phyloP scores from a whole-genome alignment of 2,888 invertebrate species.

The Cartodere bifasciata region DNA sequence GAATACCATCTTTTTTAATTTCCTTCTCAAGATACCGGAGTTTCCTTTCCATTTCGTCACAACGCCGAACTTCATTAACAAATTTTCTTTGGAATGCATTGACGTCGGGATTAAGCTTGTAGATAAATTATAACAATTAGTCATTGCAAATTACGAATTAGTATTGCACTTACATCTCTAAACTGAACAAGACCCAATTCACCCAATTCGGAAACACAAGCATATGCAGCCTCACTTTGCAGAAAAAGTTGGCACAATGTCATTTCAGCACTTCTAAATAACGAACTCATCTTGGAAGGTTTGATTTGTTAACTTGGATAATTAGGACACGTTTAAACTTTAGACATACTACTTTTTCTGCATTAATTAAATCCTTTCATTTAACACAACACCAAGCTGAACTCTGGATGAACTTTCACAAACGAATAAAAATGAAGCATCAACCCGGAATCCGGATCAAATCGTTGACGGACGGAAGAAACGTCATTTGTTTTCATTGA shows the following conservation, averaged over 20 bases:
- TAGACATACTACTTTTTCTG: no score
- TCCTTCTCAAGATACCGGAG: conserved; percentile 93
- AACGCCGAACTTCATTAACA: conserved; percentile 93
- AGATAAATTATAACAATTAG: conserved; percentile 2
- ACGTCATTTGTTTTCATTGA: no score
- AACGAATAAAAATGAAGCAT: background rate
- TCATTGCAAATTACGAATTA: no score
- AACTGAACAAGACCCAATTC: conserved; percentile 96
- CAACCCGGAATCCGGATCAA: no score
- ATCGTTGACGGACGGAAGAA: no score
- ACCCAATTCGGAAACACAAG: conserved; percentile 94
- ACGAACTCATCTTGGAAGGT: conserved; percentile 58
- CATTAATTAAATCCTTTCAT: no score
- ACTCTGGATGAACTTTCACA: conserved; percentile 4
- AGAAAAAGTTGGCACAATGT: conserved; percentile 95
- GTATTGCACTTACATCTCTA: conserved; percentile 68
- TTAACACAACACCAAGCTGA: no score
- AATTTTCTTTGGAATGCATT: conserved; percentile 98
- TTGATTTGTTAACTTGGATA: conserved; percentile 1
- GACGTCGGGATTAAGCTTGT: conserved; percentile 88
- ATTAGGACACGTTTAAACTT: no score
- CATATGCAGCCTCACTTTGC: conserved; percentile 97
- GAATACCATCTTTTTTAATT: conserved; percentile 91
- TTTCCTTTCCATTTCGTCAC: conserved; percentile 98
- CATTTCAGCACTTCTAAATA: conserved; percentile 98